These are phyloP conservation scores for Hippocampus guttulatus DNA, from an alignment of 2,113 vertebrate species.

Conservation along the genomic window DNA sequence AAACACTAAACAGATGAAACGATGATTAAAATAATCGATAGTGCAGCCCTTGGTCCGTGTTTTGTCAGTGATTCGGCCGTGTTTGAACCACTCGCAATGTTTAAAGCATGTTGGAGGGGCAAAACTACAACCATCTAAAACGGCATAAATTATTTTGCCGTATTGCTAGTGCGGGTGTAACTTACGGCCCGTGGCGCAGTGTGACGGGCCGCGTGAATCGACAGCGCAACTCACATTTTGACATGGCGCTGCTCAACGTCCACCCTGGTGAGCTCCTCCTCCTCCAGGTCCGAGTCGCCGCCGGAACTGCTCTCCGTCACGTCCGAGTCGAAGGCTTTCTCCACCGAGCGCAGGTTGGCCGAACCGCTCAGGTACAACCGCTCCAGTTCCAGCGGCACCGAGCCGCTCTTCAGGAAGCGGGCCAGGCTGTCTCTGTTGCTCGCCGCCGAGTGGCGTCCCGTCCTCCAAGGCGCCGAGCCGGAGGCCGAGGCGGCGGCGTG, in stretches of 20 bases:
- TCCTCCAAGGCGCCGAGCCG: conserved; percentile 50
- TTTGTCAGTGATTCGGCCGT: no score
- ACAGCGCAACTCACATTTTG: conserved; percentile 83
- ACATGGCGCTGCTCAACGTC: conserved; percentile 87
- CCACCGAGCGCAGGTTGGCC: conserved; percentile 84
- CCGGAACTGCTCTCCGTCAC: conserved; percentile 97
- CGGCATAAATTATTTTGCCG: no score
- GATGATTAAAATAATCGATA: no score
- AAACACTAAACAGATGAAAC: no score
- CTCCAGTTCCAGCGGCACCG: conserved; percentile 85
- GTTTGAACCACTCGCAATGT: no score
- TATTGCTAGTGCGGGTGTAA: no score
- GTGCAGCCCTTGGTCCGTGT: no score
- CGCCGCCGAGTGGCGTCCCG: conserved; percentile 65
- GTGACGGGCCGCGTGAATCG: no score
- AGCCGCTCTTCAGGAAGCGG: conserved; percentile 83
- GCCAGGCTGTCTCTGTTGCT: conserved; percentile 75
- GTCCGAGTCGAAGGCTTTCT: conserved; percentile 93
- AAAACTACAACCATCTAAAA: no score
- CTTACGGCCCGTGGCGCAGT: no score
- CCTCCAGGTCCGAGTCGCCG: conserved; percentile 92
- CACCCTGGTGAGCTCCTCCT: conserved; percentile 86
- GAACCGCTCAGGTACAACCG: conserved; percentile 86
- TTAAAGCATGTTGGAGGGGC: no score
- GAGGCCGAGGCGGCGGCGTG: conserved; percentile 36